Evolutionary conservation across 2,113 vertebrate genomes (phyloP), one percentile per base, ranked within the genome.

Genomic region (Clarias macrocephalus): DNA sequence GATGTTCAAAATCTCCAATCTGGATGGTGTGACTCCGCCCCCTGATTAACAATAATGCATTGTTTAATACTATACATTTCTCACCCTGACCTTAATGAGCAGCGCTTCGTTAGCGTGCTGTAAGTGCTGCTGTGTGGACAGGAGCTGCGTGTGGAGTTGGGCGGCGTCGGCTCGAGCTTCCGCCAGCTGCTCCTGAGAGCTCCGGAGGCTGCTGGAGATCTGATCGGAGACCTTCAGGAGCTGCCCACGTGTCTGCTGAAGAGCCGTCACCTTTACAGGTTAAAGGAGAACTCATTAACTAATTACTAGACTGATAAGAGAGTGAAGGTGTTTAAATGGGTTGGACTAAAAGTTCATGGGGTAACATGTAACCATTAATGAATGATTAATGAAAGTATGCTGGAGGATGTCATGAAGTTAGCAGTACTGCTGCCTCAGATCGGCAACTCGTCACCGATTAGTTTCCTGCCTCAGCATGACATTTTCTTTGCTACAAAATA

Each of bases 51-150:
- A 42, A 5, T 9, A 8, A 42, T 73, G 21, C 7, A 23, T 3
- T 73, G 70, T 4, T 8, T 5, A 5, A 23, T 73, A 37, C 19
- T 1, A 30, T 16, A 4, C 15, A 8, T 23, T 19, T 42, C 33
- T 66, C 33, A 16, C 57, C n/a, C 68, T 75, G 70, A 98, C 97
- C 94, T 97, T 97, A 88, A 96, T 93, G 92, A 97, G 95, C 30
- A 97, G 92, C 66, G 93, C 94, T 92, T 96, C 96, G 30, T 92
- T 94, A 68, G 95, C 92, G 59, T 91, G 93, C 90, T 95, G 94
- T 88, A 95, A 91, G 3, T 94, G 90, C 89, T 94, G 92, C 86
- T 96, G 93, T 8, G 94, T 95, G 82, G 92, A 89, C 48, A 92
- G 92, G 57, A 97, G 94, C 90, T 94, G 94, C 57, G 91, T 89